phyloP scores from a whole-genome alignment of 2,113 vertebrate genomes.

The Seriola rivoliana region DNA sequence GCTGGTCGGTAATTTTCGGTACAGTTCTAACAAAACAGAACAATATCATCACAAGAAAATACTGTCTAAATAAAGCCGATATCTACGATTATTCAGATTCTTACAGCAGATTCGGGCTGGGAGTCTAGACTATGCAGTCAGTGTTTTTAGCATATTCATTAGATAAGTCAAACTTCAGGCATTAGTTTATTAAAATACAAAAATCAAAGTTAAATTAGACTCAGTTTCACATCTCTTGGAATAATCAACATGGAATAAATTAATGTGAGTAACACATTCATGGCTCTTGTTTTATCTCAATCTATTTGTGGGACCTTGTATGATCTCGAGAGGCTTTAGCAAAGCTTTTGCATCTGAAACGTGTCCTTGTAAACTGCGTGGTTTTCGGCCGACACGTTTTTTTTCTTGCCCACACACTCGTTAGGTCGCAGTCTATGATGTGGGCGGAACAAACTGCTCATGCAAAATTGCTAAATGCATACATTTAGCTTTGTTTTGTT shows the following conservation, averaged over 20 bases:
- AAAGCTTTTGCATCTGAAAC: constrained; percentile 1
- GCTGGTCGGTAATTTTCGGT: neutral
- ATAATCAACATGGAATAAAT: neutral
- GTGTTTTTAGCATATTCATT: too few species aligned
- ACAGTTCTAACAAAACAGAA: neutral
- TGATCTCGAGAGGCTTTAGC: neutral
- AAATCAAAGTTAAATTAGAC: neutral
- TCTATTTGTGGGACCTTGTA: neutral
- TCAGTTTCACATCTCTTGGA: neutral
- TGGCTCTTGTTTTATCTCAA: neutral
- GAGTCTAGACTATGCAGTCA: neutral
- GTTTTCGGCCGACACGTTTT: neutral
- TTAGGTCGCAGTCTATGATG: neutral
- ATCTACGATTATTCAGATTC: neutral
- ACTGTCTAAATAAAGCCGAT: neutral
- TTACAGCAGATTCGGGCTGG: neutral
- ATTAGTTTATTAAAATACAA: neutral
- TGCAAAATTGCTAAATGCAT: too few species aligned
- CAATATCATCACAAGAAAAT: neutral
- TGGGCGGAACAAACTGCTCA: neutral
- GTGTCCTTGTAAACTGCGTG: neutral
- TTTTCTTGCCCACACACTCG: neutral
- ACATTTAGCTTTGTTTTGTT: neutral
- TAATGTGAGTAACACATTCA: too few species aligned
- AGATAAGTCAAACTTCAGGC: neutral